Evolutionary conservation across 2,888 invertebrate genomes (phyloP).

Genomic region (Pseudococcus jackbeardsleyi): DNA sequence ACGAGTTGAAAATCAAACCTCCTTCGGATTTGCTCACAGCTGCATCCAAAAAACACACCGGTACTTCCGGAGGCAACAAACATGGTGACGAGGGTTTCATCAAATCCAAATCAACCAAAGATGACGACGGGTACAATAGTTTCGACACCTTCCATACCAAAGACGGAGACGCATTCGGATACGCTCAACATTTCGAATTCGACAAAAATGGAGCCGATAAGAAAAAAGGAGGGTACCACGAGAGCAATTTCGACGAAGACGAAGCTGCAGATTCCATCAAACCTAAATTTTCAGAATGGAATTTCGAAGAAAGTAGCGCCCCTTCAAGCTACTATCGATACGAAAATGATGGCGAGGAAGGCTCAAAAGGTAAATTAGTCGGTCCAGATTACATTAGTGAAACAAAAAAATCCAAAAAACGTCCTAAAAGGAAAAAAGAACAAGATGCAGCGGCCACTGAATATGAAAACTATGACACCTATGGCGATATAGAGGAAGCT

Average conservation of each 20-base stretch:
- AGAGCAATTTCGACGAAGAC: constrained; percentile 70
- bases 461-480: constrained; percentile 65
- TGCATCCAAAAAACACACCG: constrained; percentile 32
- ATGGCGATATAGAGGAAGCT: constrained; percentile 66
- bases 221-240: constrained; percentile 67
- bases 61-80: constrained; percentile 46
- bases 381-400: constrained; percentile 37
- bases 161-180: constrained; percentile 80
- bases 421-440: constrained; percentile 58
- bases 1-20: constrained; percentile 39
- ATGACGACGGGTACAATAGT: constrained; percentile 74
- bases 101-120: constrained; percentile 60
- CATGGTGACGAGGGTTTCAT: constrained; percentile 53
- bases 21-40: constrained; percentile 29
- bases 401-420: neutral
- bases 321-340: constrained; percentile 65
- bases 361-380: constrained; percentile 49
- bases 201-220: constrained; percentile 59
- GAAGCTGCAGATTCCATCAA: constrained; percentile 69
- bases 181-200: constrained; percentile 74
- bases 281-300: constrained; percentile 67
- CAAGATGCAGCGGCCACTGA: constrained; percentile 66
- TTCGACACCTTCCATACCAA: constrained; percentile 82
- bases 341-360: constrained; percentile 50
- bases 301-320: constrained; percentile 67